phyloP scores from a whole-genome alignment of 2,797 vertebrate genomes.

The Gymnothorax javanicus region DNA sequence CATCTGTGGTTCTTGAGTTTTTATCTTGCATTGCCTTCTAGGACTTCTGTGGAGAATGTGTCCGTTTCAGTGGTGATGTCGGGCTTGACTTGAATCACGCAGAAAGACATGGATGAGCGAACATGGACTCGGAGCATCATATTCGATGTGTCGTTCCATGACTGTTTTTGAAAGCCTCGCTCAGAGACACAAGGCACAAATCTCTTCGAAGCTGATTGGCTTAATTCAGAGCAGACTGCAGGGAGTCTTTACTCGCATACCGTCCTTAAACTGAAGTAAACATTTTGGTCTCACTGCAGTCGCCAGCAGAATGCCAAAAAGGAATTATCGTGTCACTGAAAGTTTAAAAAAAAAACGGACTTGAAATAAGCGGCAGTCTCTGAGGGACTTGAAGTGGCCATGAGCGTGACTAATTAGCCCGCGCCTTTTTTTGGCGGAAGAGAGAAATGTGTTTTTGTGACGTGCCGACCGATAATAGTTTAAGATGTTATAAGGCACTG shows the following conservation, averaged over 20 bases:
- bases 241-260: not conserved
- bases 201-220: not conserved
- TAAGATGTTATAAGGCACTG: not conserved
- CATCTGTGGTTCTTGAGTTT: not conserved
- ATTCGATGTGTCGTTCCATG: not conserved
- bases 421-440: slow-evolving; percentile 1
- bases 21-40: not conserved
- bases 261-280: not conserved
- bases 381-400: not conserved
- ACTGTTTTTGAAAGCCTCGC: not conserved
- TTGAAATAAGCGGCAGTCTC: slow-evolving; percentile 35
- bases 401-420: slow-evolving; percentile 26
- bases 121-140: not conserved
- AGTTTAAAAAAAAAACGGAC: slow-evolving; percentile 27
- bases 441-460: not conserved
- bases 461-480: not conserved
- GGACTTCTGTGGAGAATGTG: not conserved
- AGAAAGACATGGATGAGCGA: not conserved
- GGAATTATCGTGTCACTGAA: not conserved
- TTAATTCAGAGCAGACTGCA: not conserved
- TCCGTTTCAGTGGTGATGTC: not conserved
- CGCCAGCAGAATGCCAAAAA: not conserved
- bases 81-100: not conserved
- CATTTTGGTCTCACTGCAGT: not conserved
- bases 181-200: not conserved